These are phyloP conservation scores for Platichthys stellatus DNA, from an alignment of 2,113 vertebrate species.

Conservation along the genomic window DNA sequence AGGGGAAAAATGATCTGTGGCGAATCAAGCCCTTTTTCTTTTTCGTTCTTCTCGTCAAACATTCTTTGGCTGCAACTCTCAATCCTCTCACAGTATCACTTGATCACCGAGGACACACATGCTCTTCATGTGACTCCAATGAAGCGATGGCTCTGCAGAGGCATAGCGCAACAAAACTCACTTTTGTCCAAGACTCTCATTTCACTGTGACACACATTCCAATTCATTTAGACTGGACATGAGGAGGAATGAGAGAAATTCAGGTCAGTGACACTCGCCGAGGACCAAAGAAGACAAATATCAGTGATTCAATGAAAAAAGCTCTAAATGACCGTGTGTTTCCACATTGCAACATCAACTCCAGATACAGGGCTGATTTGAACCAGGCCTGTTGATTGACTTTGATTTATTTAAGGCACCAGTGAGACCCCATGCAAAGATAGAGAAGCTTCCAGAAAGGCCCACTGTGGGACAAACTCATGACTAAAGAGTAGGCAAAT, in stretches of 20 bases:
- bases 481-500: constrained; percentile 72
- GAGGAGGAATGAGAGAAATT: constrained; percentile 57
- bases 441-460: constrained; percentile 48
- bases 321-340: constrained; percentile 23
- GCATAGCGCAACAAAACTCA: constrained; percentile 47
- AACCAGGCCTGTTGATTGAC: constrained; percentile 63
- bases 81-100: constrained; percentile 69
- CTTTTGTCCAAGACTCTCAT: constrained; percentile 37
- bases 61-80: constrained; percentile 59
- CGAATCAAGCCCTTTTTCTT: constrained; percentile 39
- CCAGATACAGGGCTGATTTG: constrained; percentile 60
- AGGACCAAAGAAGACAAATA: constrained; percentile 25
- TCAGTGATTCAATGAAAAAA: constrained; percentile 20
- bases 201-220: constrained; percentile 73
- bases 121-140: constrained; percentile 81
- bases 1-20: constrained; percentile 47
- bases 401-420: constrained; percentile 66
- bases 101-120: constrained; percentile 70
- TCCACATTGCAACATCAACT: constrained; percentile 56
- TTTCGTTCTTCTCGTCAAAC: constrained; percentile 46
- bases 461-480: constrained; percentile 46
- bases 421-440: constrained; percentile 72
- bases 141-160: constrained; percentile 53
- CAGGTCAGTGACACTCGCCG: constrained; percentile 45
- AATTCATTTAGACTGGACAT: constrained; percentile 50